A percentile compares a stretch with the other conserved stretches of the same genome.
These are phyloP conservation scores for Heliangelus exortis DNA, from an alignment of 2,797 vertebrate genomes.

Conservation along the genomic window DNA sequence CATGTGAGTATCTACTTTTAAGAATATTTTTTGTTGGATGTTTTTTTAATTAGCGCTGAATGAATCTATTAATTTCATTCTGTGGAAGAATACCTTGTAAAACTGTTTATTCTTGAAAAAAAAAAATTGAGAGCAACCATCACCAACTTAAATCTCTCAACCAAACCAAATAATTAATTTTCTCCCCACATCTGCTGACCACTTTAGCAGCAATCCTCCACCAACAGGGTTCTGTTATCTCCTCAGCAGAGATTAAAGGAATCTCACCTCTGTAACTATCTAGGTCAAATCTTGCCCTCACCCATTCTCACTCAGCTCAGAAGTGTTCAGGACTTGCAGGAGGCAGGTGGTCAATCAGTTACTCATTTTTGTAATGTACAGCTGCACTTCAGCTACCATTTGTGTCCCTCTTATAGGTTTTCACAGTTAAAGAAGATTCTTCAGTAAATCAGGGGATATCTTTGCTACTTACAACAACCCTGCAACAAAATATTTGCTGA, in stretches of 20 bases:
- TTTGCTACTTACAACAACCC: not conserved
- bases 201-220: not conserved
- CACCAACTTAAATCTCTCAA: not conserved
- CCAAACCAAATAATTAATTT: not conserved
- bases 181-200: not conserved
- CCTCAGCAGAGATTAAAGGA: not conserved
- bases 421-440: not conserved
- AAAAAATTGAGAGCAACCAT: not conserved
- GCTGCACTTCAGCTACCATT: not conserved
- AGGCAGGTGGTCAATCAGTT: not conserved
- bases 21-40: not conserved
- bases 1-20: not conserved
- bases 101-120: not conserved
- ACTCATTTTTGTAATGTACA: not conserved
- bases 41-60: not conserved
- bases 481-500: not conserved
- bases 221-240: not conserved
- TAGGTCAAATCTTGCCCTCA: constrained; percentile 4
- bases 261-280: not conserved
- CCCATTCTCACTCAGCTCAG: not conserved
- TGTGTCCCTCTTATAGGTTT: not conserved
- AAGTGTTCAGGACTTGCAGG: not conserved
- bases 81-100: not conserved
- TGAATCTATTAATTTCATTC: not conserved
- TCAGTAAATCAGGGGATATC: not conserved